These are phyloP conservation scores for Microtus californicus DNA, from an alignment of 2,797 vertebrate genomes.

Conservation along the genomic window DNA sequence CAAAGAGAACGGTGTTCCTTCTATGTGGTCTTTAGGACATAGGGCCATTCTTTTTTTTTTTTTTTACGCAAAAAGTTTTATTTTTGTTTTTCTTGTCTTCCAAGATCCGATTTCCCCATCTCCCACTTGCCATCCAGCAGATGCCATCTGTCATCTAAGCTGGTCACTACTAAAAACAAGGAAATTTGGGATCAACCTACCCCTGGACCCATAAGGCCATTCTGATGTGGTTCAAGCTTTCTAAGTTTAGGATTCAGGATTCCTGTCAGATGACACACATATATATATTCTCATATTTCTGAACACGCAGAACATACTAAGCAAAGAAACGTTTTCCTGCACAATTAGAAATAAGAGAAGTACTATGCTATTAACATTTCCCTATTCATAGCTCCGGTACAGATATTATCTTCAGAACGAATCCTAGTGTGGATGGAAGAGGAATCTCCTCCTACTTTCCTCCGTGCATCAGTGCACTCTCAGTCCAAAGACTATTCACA, in stretches of 20 bases:
- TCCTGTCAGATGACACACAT: neutral
- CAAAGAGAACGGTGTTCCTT: neutral
- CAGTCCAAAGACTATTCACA: neutral
- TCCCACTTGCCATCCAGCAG: conserved; percentile 81
- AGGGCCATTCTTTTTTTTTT: no score
- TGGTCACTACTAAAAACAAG: conserved; percentile 79
- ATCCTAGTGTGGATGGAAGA: neutral
- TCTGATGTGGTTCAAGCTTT: neutral
- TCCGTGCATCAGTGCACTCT: neutral
- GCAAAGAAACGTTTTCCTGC: neutral
- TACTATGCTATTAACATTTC: neutral
- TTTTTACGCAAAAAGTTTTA: conserved; percentile 82
- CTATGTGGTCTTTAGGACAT: no score
- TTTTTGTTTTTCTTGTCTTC: conserved; percentile 87
- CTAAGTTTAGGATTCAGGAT: neutral
- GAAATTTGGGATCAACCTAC: no score
- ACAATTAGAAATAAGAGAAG: neutral
- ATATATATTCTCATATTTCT: neutral
- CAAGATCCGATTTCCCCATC: conserved; percentile 83
- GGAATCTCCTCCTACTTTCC: neutral
- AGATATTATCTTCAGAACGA: neutral
- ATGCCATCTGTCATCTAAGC: conserved; percentile 75
- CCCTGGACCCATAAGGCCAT: no score
- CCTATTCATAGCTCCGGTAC: neutral
- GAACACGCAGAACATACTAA: neutral